These are phyloP conservation scores for Archivesica marissinica DNA, from an alignment of 1,140 invertebrate species.

Conservation along the genomic window DNA sequence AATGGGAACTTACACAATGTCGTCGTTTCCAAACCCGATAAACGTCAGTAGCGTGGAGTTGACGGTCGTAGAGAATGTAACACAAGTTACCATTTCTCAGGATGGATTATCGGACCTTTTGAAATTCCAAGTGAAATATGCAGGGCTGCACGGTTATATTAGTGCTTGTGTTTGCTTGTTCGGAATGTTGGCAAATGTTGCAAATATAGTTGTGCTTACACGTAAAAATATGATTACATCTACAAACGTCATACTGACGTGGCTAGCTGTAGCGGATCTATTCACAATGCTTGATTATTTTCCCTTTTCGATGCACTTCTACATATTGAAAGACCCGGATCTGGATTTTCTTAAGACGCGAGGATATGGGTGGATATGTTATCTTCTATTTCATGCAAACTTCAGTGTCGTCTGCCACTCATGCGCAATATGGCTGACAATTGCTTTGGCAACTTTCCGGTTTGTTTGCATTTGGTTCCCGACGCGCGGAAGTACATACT, in stretches of 20 bases:
- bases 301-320: constrained; percentile 90
- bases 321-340: constrained; percentile 75
- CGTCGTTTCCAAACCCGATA: not conserved
- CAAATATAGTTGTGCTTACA: constrained; percentile 95
- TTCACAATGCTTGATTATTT: constrained; percentile 95
- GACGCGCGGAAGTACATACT: constrained; percentile 89
- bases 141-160: constrained; percentile 88
- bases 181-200: constrained; percentile 93
- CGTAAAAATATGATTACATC: constrained; percentile 92
- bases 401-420: constrained; percentile 94
- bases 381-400: constrained; percentile 83
- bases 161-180: constrained; percentile 91
- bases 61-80: not conserved
- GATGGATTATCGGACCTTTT: constrained; percentile 19
- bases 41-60: not conserved
- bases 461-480: constrained; percentile 93
- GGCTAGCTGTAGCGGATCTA: constrained; percentile 92
- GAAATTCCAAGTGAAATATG: constrained; percentile 75
- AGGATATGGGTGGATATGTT: constrained; percentile 71
- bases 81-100: not conserved
- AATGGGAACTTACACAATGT: not conserved
- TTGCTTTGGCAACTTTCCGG: constrained; percentile 95
- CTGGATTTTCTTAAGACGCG: constrained; percentile 62
- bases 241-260: constrained; percentile 93
- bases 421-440: constrained; percentile 95